Evolutionary conservation across 2,797 vertebrate genomes (phyloP).

Genomic region (Taeniopygia guttata): DNA sequence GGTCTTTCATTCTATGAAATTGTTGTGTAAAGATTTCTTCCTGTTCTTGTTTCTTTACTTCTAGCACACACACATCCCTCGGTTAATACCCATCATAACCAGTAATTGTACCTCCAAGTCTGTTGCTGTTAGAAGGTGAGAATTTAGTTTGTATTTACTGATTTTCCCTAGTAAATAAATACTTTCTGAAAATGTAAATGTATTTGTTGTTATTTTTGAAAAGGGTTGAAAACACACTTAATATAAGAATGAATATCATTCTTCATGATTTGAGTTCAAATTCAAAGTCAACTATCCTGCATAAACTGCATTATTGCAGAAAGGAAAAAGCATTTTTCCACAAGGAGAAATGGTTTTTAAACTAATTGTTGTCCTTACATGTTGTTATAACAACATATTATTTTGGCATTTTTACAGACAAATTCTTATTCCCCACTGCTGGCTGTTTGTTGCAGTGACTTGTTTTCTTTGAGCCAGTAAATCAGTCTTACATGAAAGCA

Average conservation of each 20-base stretch:
- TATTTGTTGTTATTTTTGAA: background rate
- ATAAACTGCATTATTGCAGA: background rate
- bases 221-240: background rate
- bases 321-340: background rate
- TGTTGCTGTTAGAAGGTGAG: slow-evolving; percentile 94
- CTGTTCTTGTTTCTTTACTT: background rate
- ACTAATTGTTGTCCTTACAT: background rate
- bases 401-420: background rate
- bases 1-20: background rate
- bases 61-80: slow-evolving; percentile 93
- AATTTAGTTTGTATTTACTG: background rate
- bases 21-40: background rate
- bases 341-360: background rate
- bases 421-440: background rate
- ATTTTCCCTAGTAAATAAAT: background rate
- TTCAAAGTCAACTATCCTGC: background rate
- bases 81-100: slow-evolving; percentile 96
- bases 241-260: background rate
- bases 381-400: background rate
- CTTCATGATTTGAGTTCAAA: background rate
- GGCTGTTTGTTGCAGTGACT: background rate
- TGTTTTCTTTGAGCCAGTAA: background rate
- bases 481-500: background rate
- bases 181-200: background rate
- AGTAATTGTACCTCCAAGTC: slow-evolving; percentile 97